phyloP scores from a whole-genome alignment of 2,888 invertebrate species.

The Metallyticus violacea region DNA sequence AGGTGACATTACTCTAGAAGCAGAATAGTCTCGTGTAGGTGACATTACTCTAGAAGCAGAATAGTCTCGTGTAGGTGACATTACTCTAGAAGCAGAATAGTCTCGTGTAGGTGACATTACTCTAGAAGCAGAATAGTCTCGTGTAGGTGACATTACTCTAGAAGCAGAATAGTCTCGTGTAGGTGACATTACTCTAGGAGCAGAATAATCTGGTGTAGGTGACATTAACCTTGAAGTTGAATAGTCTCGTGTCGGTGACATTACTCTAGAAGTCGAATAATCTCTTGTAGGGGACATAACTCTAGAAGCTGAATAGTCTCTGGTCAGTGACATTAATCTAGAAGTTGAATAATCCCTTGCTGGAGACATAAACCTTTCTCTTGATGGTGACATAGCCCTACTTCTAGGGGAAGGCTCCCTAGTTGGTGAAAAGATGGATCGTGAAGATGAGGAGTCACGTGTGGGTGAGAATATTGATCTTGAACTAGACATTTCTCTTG shows the following conservation, averaged over 20 bases:
- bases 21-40: constrained; percentile 4
- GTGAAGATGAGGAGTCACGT: background rate
- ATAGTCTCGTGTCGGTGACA: background rate
- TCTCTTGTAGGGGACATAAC: background rate
- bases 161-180: background rate
- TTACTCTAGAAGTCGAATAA: background rate
- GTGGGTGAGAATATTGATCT: background rate
- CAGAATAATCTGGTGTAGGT: background rate
- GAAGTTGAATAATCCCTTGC: background rate
- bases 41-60: background rate
- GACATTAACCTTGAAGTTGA: background rate
- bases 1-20: background rate
- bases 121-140: background rate
- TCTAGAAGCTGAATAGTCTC: background rate
- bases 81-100: background rate
- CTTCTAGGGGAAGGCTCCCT: background rate
- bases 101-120: background rate
- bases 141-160: background rate
- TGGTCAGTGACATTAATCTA: background rate
- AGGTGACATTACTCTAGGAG: background rate
- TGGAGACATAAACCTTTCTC: constrained; percentile 1
- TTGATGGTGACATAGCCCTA: background rate
- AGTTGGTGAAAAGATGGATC: background rate
- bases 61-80: background rate
- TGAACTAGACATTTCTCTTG: background rate